A percentile compares a stretch with the other conserved stretches of the same genome.
phyloP scores from a whole-genome alignment of 2,113 vertebrate genomes.

The Chionomys nivalis region DNA sequence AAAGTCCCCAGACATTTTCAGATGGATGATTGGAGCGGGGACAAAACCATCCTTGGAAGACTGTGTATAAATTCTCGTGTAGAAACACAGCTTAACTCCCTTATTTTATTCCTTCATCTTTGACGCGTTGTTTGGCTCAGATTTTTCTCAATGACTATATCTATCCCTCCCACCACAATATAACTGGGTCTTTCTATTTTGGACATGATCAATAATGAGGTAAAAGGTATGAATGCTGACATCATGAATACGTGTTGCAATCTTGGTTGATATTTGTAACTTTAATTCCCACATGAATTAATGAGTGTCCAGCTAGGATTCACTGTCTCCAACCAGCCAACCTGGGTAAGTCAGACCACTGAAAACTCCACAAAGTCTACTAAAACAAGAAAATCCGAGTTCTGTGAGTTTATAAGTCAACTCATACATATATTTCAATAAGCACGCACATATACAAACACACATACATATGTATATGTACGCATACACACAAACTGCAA shows the following conservation, averaged over 20 bases:
- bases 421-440: background rate
- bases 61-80: background rate
- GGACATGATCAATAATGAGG: background rate
- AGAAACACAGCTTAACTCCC: background rate
- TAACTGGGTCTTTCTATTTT: background rate
- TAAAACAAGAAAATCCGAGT: conserved; percentile 16
- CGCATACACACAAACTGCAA: background rate
- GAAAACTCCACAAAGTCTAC: background rate
- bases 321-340: background rate
- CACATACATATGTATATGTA: background rate
- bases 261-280: conserved; percentile 17
- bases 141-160: background rate
- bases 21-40: background rate
- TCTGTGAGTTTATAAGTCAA: background rate
- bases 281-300: conserved; percentile 1
- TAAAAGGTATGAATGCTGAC: background rate
- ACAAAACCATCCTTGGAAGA: background rate
- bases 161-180: background rate
- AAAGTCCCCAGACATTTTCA: background rate
- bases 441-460: background rate
- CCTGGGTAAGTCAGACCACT: background rate
- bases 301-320: background rate
- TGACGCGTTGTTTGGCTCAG: background rate
- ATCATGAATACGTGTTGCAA: background rate
- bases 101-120: background rate